Base-by-base conservation (phyloP, 1,140 invertebrate species). In the Drosophila athabasca region DNA sequence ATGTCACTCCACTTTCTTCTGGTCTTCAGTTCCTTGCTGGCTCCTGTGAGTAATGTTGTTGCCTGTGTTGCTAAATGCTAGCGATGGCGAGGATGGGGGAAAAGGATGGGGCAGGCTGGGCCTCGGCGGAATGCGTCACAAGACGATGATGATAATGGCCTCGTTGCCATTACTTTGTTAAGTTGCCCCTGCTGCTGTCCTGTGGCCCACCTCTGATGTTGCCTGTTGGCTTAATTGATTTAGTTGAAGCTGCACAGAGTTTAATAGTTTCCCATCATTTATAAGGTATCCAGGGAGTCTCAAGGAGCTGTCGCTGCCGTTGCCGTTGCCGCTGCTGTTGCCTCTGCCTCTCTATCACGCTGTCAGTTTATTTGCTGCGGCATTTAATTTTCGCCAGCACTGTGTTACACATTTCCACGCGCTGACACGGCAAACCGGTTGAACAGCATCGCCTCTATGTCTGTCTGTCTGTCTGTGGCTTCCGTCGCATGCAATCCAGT, bases 171-270 rank as follows among this genome's bases (percentile, higher is more conserved):
- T 81, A 65, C 57, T 71, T 65, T 77, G 74, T 76, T 70, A 67
- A 45, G 67, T 57, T 61, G 66, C 45, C 41, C 3, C 58, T 57
- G 48, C 48, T 62, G 48, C 48, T 60, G 49, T 39, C 61, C 24
- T 26, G 48, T 49, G 49, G 69, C 70, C 64, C 51, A 51, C 72
- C n/a, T 45, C 39, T 8, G 59, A 7, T 13, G 24, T 51, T 52
- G 48, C 53, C 76, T 76, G 78, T 79, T 88, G 79, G 62, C 67
- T 79, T 87, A 87, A 87, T 87, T 87, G 83, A 88, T 87, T 87
- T 88, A 88, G 79, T 76, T 75, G 70, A 55, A 48, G 78, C 79
- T 76, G 65, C 79, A 77, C 71, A 79, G 57, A 68, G 82, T 75
- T 69, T 87, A 81, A 87, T 81, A 87, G 83, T 75, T 67, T 49